Evolutionary conservation across 92 coral and sea anemone species (phyloP), one percentile per base, ranked within the genome.

Genomic region (Virgularia gustaviana): DNA sequence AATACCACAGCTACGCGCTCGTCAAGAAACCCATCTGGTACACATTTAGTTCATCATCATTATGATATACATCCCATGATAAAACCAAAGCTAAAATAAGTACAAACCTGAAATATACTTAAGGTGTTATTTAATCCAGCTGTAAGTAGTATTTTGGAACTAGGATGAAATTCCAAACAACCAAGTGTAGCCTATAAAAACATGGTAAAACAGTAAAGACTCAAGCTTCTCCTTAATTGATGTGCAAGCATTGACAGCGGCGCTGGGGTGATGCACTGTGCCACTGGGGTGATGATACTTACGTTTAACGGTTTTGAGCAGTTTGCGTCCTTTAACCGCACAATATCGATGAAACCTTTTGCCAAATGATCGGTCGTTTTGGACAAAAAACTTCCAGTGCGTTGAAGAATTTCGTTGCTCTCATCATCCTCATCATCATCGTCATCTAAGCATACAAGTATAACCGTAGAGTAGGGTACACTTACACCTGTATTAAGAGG

Each of bases 81-180:
- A n/a, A n/a, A n/a, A n/a, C n/a, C n/a, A n/a, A n/a, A n/a, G n/a
- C 30, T 7, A 28, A 1, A 33, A 36, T 31, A 7, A 5, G 16
- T 18, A 36, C 72, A 33, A 57, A 94, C 99, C 86, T 94, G 99
- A 76, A 94, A 94, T 1, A 94, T 79, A 72, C 86, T 87, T 74
- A 94, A 49, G 4, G 90, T 94, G 63, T 89, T 94, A 63, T 94
- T 89, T 67, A 94, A 76, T 44, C 94, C 96, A 36, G 96, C 91
- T 13, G 96, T 85, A 16, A 94, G 87, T 16, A 89, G 64, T 43
- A 94, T 91, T 55, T 94, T 94, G 19, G 99, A 89, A 89, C 87
- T 84, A 36, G 99, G 99, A 57, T 94, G 99, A 70, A 94, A 94
- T 51, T 94, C 99, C 12, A 89, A 76, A 36, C 88, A 85, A 36